phyloP scores from a whole-genome alignment of 2,113 vertebrate species.

The Phyllostomus hastatus region DNA sequence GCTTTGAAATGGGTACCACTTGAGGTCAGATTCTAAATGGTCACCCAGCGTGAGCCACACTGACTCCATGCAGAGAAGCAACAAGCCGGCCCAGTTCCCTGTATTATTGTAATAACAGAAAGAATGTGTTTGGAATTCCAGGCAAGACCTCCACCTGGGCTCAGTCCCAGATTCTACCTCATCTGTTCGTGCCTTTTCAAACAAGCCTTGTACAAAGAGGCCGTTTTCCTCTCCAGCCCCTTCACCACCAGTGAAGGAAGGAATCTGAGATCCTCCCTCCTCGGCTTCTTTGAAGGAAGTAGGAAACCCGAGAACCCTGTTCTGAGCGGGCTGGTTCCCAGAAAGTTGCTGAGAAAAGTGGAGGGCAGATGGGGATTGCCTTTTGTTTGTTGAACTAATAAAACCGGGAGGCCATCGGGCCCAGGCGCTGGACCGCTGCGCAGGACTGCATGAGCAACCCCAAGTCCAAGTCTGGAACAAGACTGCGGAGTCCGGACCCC shows the following conservation, averaged over 20 bases:
- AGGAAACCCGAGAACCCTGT: background rate
- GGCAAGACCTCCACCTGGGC: constrained; percentile 81
- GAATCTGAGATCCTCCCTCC: background rate
- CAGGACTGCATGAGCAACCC: background rate
- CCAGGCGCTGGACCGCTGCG: too few species aligned
- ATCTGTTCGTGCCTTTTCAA: constrained; percentile 61
- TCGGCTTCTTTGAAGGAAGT: background rate
- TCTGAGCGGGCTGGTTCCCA: background rate
- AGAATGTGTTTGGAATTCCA: constrained; percentile 81
- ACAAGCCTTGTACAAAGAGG: constrained; percentile 60
- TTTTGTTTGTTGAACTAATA: background rate
- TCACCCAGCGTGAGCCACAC: constrained; percentile 74
- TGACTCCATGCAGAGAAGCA: constrained; percentile 73
- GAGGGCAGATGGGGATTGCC: background rate
- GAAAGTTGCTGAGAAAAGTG: background rate
- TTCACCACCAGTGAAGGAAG: background rate
- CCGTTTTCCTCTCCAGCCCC: constrained; percentile 59
- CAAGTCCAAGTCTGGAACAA: background rate
- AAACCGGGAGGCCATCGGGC: background rate
- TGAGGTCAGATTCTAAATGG: constrained; percentile 79
- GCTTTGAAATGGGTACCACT: constrained; percentile 76
- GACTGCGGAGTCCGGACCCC: background rate
- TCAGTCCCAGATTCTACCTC: constrained; percentile 75
- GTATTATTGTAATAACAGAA: constrained; percentile 83
- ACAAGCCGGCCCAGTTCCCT: constrained; percentile 73